Conservation (phyloP, 2,797 vertebrate species). For the Propithecus deckenii region DNA sequence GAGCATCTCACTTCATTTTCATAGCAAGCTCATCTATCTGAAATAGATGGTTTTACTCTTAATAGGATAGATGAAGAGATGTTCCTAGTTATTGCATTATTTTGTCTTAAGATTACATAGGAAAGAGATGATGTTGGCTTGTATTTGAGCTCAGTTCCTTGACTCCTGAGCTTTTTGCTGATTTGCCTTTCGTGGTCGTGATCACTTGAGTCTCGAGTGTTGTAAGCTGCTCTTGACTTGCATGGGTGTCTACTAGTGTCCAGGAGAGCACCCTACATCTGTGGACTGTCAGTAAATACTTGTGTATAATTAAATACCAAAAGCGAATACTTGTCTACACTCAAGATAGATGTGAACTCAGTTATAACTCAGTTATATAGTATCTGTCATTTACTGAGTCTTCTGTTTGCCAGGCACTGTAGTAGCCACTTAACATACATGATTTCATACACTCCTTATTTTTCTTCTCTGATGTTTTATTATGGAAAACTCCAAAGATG, state of each 20-base stretch:
- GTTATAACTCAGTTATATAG: neutral
- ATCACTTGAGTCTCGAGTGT: neutral
- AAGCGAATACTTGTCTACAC: neutral
- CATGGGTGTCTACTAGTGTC: neutral
- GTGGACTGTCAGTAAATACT: neutral
- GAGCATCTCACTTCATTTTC: neutral
- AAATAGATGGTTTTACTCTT: neutral
- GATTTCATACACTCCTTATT: neutral
- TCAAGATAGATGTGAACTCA: neutral
- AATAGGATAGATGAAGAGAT: neutral
- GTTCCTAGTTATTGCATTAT: neutral
- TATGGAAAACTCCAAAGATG: neutral
- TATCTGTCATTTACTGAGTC: neutral
- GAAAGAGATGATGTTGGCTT: neutral
- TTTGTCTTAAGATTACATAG: neutral
- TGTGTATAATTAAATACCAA: neutral
- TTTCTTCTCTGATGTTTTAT: constrained; percentile 20
- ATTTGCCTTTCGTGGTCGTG: neutral
- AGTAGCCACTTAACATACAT: neutral
- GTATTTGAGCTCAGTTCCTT: neutral
- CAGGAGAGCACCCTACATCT: neutral
- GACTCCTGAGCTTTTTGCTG: neutral
- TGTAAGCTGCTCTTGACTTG: neutral
- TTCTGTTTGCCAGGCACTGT: neutral
- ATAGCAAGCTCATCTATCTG: neutral